Percentiles rank a stretch among this genome's conserved stretches.
Evolutionary conservation across 2,113 vertebrate genomes (phyloP).

Genomic region (Proteles cristata): DNA sequence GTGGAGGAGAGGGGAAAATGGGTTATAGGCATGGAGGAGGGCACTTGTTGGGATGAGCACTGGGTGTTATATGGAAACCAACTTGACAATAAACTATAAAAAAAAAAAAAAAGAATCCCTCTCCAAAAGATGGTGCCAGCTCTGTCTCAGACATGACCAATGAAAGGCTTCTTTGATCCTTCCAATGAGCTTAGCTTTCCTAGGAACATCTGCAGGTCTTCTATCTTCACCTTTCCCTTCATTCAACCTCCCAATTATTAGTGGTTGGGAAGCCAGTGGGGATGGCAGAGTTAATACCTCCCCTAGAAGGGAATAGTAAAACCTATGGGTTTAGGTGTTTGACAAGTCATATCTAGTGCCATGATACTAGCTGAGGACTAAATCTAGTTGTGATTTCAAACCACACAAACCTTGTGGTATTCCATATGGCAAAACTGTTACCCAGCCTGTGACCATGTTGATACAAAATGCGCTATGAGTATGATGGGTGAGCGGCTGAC

Average conservation of each 20-base stretch:
- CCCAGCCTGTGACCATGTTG: not conserved
- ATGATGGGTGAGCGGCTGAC: not conserved
- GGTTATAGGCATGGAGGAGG: too few species aligned
- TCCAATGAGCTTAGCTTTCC: not conserved
- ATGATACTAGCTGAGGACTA: not conserved
- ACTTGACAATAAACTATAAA: too few species aligned
- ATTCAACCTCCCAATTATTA: not conserved
- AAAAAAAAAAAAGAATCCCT: not conserved
- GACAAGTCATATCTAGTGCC: not conserved
- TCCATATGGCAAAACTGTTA: not conserved
- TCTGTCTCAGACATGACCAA: not conserved
- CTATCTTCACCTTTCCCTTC: not conserved
- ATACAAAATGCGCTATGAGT: not conserved
- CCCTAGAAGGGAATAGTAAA: not conserved
- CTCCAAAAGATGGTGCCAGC: not conserved
- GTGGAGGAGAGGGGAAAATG: too few species aligned
- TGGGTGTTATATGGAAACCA: too few species aligned
- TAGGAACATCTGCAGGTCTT: not conserved
- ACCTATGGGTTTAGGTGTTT: not conserved
- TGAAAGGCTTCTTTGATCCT: not conserved
- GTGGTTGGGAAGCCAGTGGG: not conserved
- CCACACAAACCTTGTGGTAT: not conserved
- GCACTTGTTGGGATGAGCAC: too few species aligned
- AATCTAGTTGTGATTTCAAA: not conserved
- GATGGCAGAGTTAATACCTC: not conserved